Evolutionary conservation across 2,113 vertebrate genomes (phyloP).

Genomic region (Syrmaticus mikado): DNA sequence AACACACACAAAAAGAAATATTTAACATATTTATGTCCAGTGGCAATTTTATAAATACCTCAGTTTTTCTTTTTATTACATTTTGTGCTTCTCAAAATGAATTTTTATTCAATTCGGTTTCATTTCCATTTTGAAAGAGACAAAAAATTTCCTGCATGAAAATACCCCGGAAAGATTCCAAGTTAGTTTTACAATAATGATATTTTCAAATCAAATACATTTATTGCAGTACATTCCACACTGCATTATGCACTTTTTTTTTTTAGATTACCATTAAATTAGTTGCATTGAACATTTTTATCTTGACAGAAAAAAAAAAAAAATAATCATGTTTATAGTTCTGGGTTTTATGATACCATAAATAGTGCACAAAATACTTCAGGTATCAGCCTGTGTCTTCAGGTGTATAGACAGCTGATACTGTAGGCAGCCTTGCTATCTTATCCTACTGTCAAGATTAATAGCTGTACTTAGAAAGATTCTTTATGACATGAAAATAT

Average conservation of each 20-base stretch:
- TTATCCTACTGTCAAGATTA: not conserved
- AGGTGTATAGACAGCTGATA: not conserved
- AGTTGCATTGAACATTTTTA: not conserved
- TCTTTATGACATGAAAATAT: not conserved
- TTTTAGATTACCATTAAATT: not conserved
- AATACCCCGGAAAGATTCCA: not conserved
- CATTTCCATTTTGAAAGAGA: not conserved
- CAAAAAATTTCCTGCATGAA: not conserved
- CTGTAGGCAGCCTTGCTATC: not conserved
- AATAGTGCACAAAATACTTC: not conserved
- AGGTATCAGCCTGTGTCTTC: not conserved
- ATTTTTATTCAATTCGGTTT: not conserved
- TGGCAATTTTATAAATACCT: not conserved
- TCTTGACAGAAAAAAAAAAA: not conserved
- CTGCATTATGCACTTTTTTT: not conserved
- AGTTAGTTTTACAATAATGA: not conserved
- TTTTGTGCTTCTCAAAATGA: not conserved
- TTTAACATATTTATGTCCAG: not conserved
- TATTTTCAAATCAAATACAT: not conserved
- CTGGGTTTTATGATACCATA: not conserved
- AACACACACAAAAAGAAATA: not conserved
- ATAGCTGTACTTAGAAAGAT: not conserved
- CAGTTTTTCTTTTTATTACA: not conserved
- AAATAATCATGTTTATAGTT: slow-evolving; percentile 21
- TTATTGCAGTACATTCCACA: not conserved